phyloP scores from a whole-genome alignment of 2,797 vertebrate species.

The Xenopus petersii region DNA sequence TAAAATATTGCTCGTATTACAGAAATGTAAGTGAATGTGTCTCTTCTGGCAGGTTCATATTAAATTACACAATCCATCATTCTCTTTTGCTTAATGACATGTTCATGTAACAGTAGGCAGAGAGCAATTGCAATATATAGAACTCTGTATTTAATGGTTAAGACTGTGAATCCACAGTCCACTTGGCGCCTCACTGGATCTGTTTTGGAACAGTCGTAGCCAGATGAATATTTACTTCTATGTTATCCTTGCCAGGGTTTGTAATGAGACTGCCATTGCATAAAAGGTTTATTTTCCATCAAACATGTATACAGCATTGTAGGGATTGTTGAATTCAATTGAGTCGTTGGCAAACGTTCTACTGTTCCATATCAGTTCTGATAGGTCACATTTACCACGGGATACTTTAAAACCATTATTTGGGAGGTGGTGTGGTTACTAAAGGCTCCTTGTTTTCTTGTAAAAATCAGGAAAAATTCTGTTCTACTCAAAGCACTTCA shows the following conservation, averaged over 20 bases:
- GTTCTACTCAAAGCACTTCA: too few relatives aligned
- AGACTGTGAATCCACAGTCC: slow-evolving; percentile 16
- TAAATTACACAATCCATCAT: slow-evolving; percentile 27
- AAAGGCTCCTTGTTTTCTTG: too few relatives aligned
- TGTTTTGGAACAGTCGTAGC: slow-evolving; percentile 39
- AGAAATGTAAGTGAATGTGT: slow-evolving; percentile 22
- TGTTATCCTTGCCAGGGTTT: slow-evolving; percentile 31
- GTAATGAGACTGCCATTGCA: slow-evolving; percentile 34
- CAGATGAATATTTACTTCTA: slow-evolving; percentile 16
- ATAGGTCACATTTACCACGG: slow-evolving; percentile 30
- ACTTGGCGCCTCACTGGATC: slow-evolving; percentile 31
- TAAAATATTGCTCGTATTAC: slow-evolving; percentile 6
- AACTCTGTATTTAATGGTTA: slow-evolving; percentile 34
- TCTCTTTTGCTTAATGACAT: slow-evolving; percentile 43
- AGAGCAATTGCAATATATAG: slow-evolving; percentile 41
- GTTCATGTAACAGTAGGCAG: slow-evolving; percentile 36
- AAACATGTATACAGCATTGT: slow-evolving; percentile 41
- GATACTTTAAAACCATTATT: background rate
- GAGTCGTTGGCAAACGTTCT: slow-evolving; percentile 28
- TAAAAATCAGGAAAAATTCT: too few relatives aligned
- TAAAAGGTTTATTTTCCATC: slow-evolving; percentile 41
- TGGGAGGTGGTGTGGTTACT: background rate
- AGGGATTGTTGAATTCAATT: slow-evolving; percentile 35
- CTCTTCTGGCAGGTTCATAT: slow-evolving; percentile 17
- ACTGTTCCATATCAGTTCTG: slow-evolving; percentile 25